Base-by-base conservation (phyloP, 1,140 invertebrate genomes). In the Aphelenchoides fujianensis region DNA sequence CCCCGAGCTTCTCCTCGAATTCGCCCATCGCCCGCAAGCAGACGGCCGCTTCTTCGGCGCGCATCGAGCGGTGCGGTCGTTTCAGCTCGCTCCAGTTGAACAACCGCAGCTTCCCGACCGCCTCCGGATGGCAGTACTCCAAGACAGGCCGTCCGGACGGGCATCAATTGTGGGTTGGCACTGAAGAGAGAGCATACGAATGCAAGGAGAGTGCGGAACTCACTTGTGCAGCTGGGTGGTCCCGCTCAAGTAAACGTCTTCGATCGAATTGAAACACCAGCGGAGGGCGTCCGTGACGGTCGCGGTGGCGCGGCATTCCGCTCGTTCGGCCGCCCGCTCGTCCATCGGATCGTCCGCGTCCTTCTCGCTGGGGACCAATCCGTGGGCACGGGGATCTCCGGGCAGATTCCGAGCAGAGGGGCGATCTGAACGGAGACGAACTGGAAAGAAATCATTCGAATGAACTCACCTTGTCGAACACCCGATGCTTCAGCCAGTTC, bases 71-170 rank as follows among this genome's bases (percentile, higher is more conserved):
- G 16, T 66, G 16, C 16, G 16, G 28, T 2, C 32, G 12, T 66
- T 66, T 35, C 63, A 66, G 16, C 23, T 31, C 34, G 34, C 16
- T 12, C 63, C 63, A 66, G 32, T 35, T 66, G 63, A 34, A 66
- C 16, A 66, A 36, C 2, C 30, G 32, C 1, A 66, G n/a, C 53
- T 66, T 66, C 12, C 12, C 53, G 16, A 37, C 32, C 7, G 63
- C 23, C 16, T 66, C 27, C 0, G 63, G 63, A 35, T 66, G 63
- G 53, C 63, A 66, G 34, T 32, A 66, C 63, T 66, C 63, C n/a
- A 12, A 66, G 28, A 37, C 31, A 37, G 1, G 12, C 27, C 2
- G 41, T 32, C 53, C 31, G 16, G 2, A 30, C 31, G 0, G 16
- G 32, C 31, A 16, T 0, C 19, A 35, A 9, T 1, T 59, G 5